Evolutionary conservation across 23 tunicate genomes (phyloP).

Genomic region (Trididemnum nubilum): DNA sequence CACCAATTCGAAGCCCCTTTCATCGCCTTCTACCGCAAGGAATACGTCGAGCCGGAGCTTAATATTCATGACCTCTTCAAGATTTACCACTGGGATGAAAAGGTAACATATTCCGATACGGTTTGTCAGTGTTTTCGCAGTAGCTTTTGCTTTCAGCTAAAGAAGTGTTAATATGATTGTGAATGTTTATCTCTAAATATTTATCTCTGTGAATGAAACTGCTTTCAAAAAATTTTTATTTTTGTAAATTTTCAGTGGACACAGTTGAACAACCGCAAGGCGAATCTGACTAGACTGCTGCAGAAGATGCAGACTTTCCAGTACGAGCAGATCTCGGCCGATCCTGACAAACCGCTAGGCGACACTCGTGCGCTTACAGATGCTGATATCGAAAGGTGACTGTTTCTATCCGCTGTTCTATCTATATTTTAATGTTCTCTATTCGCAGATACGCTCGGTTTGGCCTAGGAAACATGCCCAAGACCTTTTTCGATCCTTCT

Average conservation of each 20-base stretch:
- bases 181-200: no score
- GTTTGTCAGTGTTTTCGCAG: background rate
- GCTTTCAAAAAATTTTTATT: no score
- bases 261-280: slow-evolving; percentile 78
- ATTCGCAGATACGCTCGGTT: no score
- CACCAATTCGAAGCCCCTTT: slow-evolving; percentile 86
- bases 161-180: no score
- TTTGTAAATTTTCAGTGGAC: slow-evolving; percentile 64
- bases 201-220: background rate
- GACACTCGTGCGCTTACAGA: slow-evolving; percentile 87
- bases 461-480: no score
- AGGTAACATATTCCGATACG: slow-evolving; percentile 36
- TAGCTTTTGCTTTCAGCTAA: background rate
- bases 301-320: slow-evolving; percentile 96
- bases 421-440: background rate
- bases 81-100: slow-evolving; percentile 97
- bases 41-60: slow-evolving; percentile 88
- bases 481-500: no score
- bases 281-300: slow-evolving; percentile 75
- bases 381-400: slow-evolving; percentile 84
- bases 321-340: slow-evolving; percentile 86
- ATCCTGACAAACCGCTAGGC: slow-evolving; percentile 95
- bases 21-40: slow-evolving; percentile 93
- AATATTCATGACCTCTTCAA: slow-evolving; percentile 81
- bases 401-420: background rate